phyloP scores from a whole-genome alignment of 2,888 invertebrate species.

The Dioctria linearis region DNA sequence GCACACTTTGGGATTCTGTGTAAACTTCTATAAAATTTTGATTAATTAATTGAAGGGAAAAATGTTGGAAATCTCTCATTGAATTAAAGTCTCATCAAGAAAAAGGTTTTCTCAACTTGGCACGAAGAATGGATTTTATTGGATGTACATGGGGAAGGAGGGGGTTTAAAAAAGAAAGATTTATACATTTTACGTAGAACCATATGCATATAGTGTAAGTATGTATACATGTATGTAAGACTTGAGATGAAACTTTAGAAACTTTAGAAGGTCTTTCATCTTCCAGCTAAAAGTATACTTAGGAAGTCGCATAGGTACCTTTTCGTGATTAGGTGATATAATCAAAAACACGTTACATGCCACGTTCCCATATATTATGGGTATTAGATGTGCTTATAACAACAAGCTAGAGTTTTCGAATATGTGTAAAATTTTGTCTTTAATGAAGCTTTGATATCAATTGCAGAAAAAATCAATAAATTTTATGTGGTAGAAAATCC shows the following conservation, averaged over 20 bases:
- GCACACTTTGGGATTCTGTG: background rate
- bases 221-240: background rate
- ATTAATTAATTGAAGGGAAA: conserved; percentile 42
- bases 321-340: conserved; percentile 10
- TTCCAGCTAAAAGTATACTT: conserved; percentile 13
- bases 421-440: too few species aligned
- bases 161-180: too few species aligned
- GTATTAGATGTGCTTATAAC: too few species aligned
- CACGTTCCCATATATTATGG: background rate
- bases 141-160: too few species aligned
- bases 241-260: background rate
- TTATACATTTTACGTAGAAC: conserved; percentile 1
- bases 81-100: conserved; percentile 47
- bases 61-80: conserved; percentile 26
- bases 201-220: background rate
- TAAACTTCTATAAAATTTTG: conserved; percentile 21
- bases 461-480: too few species aligned
- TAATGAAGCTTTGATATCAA: too few species aligned
- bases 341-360: conserved; percentile 36
- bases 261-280: conserved; percentile 3
- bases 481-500: too few species aligned
- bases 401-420: too few species aligned
- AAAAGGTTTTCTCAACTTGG: conserved; percentile 20
- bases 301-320: background rate
- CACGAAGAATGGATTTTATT: conserved; percentile 5